Evolutionary conservation across 2,797 vertebrate species (phyloP).

Genomic region (Denticeps clupeoides): DNA sequence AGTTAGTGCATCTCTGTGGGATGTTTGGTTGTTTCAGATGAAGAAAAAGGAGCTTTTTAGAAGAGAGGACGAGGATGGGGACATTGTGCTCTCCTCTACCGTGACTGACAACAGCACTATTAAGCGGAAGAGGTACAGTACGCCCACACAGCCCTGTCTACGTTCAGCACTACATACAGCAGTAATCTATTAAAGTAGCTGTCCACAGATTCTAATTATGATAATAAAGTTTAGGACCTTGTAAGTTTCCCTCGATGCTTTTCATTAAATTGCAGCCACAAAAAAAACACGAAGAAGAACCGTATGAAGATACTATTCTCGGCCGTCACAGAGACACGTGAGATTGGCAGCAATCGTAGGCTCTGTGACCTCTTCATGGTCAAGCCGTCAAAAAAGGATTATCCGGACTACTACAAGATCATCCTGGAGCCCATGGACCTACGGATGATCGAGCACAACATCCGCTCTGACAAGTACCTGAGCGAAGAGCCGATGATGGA

Average conservation of each 20-base stretch:
- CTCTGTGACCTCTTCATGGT: slow-evolving; percentile 96
- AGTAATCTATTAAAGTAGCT: neutral
- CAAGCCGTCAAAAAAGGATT: slow-evolving; percentile 97
- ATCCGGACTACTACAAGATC: slow-evolving; percentile 97
- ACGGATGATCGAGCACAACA: slow-evolving; percentile 89
- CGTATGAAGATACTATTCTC: slow-evolving; percentile 86
- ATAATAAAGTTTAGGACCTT: neutral
- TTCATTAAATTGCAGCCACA: slow-evolving; percentile 55
- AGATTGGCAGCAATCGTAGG: slow-evolving; percentile 72
- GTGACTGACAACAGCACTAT: slow-evolving; percentile 85
- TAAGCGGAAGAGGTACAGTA: slow-evolving; percentile 83
- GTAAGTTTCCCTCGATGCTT: too few species aligned
- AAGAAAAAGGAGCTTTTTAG: slow-evolving; percentile 89
- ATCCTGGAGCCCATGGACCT: slow-evolving; percentile 97
- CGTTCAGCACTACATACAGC: neutral
- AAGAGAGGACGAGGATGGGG: slow-evolving; percentile 87
- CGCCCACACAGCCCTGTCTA: neutral
- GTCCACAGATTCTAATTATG: too few species aligned
- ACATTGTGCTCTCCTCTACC: slow-evolving; percentile 93
- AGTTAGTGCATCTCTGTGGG: slow-evolving; percentile 18
- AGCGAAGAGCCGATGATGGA: slow-evolving; percentile 87
- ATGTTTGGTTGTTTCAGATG: slow-evolving; percentile 54
- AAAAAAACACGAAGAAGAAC: slow-evolving; percentile 91
- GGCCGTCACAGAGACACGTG: slow-evolving; percentile 79
- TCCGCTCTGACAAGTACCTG: slow-evolving; percentile 84